Evolutionary conservation across 2,888 invertebrate species (phyloP), one percentile per base, ranked within the genome.

Genomic region (Barypeithes pellucidus): DNA sequence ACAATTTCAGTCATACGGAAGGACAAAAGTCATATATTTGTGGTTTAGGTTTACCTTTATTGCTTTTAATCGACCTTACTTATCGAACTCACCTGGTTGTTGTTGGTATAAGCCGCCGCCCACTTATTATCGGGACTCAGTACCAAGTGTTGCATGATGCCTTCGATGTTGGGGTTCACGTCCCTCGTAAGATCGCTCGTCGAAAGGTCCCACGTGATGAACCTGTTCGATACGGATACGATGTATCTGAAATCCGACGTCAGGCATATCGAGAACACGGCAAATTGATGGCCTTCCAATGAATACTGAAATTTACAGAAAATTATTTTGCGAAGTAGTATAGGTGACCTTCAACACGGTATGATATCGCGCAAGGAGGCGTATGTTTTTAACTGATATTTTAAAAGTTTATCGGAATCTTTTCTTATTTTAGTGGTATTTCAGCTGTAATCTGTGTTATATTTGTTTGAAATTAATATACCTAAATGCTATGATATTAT

Each of bases 231-330:
- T 80, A 98, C 96, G 1, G 98, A 97, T 0, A 99, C 96, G 77
- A 99, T 94, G 85, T 97, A 96, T 24, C 96, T 92, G 81, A 92
- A 93, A 86, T 98, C 97, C 0, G 95, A 93, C 7, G 97, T 97
- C 24, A 98, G 85, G 11, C 94, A 93, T 84, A 97, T 95, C 0
- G 94, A 96, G 85, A 98, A 98, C 0, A 98, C 96, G 0, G 98
- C 99, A 83, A 99, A 99, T 83, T 97, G 97, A 86, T 99, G 99
- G 0, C 98, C 99, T 88, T 99, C 99, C 52, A 99, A 87, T 0
- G 98, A 98, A 84, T 97, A 99, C 93, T 95, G 86, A 5, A 87
- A 87, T 45, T 5, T 12, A 16, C 4, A 39, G n/a, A n/a, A 39
- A 12, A 39, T 12, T 36, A 33, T 33, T 5, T 5, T 33, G 5